Conservation (phyloP, 1,140 invertebrate species). For the Drosophila murphyi region DNA sequence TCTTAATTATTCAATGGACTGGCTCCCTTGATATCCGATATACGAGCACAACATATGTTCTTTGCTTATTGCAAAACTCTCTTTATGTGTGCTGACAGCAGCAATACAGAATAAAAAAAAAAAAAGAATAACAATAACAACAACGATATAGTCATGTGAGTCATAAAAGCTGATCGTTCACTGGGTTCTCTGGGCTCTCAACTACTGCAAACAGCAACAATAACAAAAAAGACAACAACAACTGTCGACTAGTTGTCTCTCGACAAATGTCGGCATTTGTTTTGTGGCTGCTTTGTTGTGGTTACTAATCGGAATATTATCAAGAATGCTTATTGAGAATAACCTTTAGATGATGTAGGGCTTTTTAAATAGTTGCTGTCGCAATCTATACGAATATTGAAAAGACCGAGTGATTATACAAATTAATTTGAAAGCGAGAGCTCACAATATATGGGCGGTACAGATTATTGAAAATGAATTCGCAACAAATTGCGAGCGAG, state of each 20-base stretch:
- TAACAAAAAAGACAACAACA: neutral
- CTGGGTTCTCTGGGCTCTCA: slow-evolving; percentile 5
- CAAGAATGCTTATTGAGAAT: slow-evolving; percentile 44
- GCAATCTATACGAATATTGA: slow-evolving; percentile 12
- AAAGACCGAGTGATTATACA: slow-evolving; percentile 15
- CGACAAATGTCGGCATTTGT: neutral
- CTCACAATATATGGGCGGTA: neutral
- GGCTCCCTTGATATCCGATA: slow-evolving; percentile 45
- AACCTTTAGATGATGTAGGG: slow-evolving; percentile 20
- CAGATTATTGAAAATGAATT: neutral
- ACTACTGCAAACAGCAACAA: too few species aligned
- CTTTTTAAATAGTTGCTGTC: slow-evolving; percentile 37
- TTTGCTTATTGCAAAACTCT: slow-evolving; percentile 58
- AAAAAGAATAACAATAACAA: slow-evolving; percentile 32
- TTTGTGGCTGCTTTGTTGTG: slow-evolving; percentile 30
- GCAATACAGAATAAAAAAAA: slow-evolving; percentile 4
- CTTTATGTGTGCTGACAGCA: slow-evolving; percentile 51
- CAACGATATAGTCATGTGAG: slow-evolving; percentile 48
- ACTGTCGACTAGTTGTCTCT: neutral
- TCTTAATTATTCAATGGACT: slow-evolving; percentile 68
- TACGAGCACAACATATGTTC: slow-evolving; percentile 47
- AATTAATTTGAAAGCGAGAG: slow-evolving; percentile 16
- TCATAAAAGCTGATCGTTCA: slow-evolving; percentile 53
- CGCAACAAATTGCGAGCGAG: neutral
- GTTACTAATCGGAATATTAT: slow-evolving; percentile 42